Base-by-base conservation (phyloP, 2,113 vertebrate genomes). In the Pomatorhinus ruficollis region DNA sequence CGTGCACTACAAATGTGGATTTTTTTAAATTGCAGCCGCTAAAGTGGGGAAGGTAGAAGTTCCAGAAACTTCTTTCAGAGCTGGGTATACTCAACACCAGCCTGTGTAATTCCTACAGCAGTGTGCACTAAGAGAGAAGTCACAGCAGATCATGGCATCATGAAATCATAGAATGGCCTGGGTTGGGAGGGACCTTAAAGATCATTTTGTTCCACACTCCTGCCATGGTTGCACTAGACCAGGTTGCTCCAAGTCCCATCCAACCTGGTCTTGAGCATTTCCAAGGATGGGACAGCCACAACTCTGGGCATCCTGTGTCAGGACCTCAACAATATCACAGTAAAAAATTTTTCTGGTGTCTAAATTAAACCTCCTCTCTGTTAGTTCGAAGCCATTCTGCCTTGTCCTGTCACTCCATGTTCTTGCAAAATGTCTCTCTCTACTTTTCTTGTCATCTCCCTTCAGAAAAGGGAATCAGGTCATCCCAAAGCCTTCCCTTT, bases 71-170 rank as follows among this genome's bases (percentile, higher is more conserved):
- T 87, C 65, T 66, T 49, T 89, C 52, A 75, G 68, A 68, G 25
- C n/a, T 47, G n/a, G 18, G 6, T 49, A 4, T 12, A 22, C 47
- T 65, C 53, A 28, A 18, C 0, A 0, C 37, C n/a, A 50, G 31
- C 0, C 0, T 2, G 7, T 2, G 1, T 14, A 20, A 52, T 6
- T 70, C 52, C 64, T 24, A 4, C 31, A 39, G 53, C 49, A 35
- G n/a, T 0, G 8, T 15, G 37, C 6, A 2, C 5, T 14, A 40
- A 37, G 28, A 45, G 4, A 61, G 33, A 17, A 53, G 18, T 4
- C 4, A 1, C 25, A 47, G 52, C 49, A 33, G 21, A 42, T 19
- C 6, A 12, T 0, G 31, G 61, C 68, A 53, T 10, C 4, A 40
- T 9, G 17, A 60, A 69, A 42, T 35, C 21, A 69, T 11, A 42